Evolutionary conservation across 2,113 vertebrate genomes (phyloP), one percentile per base, ranked within the genome.

Genomic region (Varanus salvator): DNA sequence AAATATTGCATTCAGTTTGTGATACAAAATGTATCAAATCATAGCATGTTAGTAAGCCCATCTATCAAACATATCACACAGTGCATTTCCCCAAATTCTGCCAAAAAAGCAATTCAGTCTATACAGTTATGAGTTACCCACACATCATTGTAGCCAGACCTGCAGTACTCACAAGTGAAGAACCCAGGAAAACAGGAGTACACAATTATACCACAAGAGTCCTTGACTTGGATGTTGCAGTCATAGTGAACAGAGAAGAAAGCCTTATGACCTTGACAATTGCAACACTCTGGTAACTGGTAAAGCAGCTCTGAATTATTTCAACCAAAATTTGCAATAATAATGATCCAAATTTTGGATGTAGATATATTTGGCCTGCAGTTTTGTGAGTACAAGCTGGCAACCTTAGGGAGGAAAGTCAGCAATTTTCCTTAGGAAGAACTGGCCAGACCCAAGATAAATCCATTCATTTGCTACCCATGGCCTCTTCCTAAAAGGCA

Each of bases 401-500:
- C n/a, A 44, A 77, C 27, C 34, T 19, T 75, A 25, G 38, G 9
- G 17, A 82, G 50, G 38, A 83, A 83, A 48, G 29, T 7, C 54
- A 48, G 52, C 44, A 74, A 57, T n/a, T 60, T 54, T 27, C 17
- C 80, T 74, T 75, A 4, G 17, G 52, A 60, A 60, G 54, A 60
- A 52, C 50, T 74, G 34, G 25, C 52, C 8, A 34, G 21, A n/a
- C 69, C 8, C 48, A 75, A 74, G 71, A 84, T 6, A 48, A 64
- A 83, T 75, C 25, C 52, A 84, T 6, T 48, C 64, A 31, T 71
- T 89, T 44, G 66, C 77, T 88, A 80, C 38, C 72, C 44, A 48
- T 76, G 80, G 64, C 54, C 38, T 84, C 80, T 75, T 60, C 81
- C 38, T 84, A 69, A 64, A 89, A 66, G 80, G 57, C 48, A 14